These are phyloP conservation scores for Pollenia labialis DNA, from an alignment of 2,888 invertebrate species.

Conservation along the genomic window DNA sequence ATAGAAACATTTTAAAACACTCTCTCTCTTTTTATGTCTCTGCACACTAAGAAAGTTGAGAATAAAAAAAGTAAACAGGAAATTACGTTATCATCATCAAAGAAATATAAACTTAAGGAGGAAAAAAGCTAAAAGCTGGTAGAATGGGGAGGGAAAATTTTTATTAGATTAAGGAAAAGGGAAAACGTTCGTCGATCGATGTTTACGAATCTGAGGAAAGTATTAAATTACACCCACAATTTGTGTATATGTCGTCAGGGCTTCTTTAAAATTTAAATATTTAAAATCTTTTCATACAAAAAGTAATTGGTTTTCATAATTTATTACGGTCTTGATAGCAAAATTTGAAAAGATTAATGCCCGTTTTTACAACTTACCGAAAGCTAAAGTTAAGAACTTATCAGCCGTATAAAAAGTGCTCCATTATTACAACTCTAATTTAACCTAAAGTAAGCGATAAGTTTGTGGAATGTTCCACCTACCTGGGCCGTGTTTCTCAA, in stretches of 20 bases:
- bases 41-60: conserved; percentile 64
- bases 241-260: too few species aligned
- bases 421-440: too few species aligned
- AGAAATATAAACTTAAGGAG: conserved; percentile 65
- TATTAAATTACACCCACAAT: background rate
- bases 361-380: too few species aligned
- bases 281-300: too few species aligned
- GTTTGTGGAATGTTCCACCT: too few species aligned
- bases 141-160: conserved; percentile 27
- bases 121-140: conserved; percentile 5
- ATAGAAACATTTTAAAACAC: conserved; percentile 80
- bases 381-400: too few species aligned
- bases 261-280: too few species aligned
- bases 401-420: too few species aligned
- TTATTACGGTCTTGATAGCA: background rate
- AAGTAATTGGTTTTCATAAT: background rate
- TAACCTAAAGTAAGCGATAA: too few species aligned
- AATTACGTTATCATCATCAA: conserved; percentile 83
- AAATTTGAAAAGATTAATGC: background rate
- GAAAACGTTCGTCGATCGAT: background rate
- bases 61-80: conserved; percentile 76
- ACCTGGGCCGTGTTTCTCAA: too few species aligned
- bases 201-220: background rate
- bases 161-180: conserved; percentile 53
- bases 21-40: conserved; percentile 76